Conservation (phyloP, 92 coral and sea anemone genomes). For the Epizoanthus ramosus region DNA sequence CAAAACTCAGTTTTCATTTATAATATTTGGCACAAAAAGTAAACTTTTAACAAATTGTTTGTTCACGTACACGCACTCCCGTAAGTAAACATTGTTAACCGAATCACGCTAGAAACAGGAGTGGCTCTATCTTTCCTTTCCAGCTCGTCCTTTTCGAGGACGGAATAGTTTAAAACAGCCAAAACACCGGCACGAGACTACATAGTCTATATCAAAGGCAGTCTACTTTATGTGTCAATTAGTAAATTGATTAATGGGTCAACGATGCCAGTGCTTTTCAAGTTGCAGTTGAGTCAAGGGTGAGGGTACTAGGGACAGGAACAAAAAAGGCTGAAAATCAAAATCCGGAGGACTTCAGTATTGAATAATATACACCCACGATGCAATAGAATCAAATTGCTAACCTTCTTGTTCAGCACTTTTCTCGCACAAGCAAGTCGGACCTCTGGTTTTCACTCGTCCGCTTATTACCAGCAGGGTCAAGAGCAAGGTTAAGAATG, state of each 20-base stretch:
- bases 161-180: background rate
- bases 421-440: constrained; percentile 12
- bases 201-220: no score
- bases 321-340: background rate
- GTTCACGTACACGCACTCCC: background rate
- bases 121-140: background rate
- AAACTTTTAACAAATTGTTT: constrained; percentile 12
- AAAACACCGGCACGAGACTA: no score
- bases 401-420: constrained; percentile 12
- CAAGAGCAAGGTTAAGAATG: constrained; percentile 18
- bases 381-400: background rate
- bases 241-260: no score
- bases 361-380: no score
- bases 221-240: no score
- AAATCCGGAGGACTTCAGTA: no score
- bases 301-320: no score
- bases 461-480: constrained; percentile 25
- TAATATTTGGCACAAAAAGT: background rate
- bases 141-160: background rate
- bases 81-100: background rate
- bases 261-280: no score
- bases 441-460: background rate
- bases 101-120: background rate
- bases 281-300: no score
- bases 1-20: background rate